Evolutionary conservation across 2,797 vertebrate genomes (phyloP), one percentile per base, ranked within the genome.

Genomic region (Gymnodraco acuticeps): DNA sequence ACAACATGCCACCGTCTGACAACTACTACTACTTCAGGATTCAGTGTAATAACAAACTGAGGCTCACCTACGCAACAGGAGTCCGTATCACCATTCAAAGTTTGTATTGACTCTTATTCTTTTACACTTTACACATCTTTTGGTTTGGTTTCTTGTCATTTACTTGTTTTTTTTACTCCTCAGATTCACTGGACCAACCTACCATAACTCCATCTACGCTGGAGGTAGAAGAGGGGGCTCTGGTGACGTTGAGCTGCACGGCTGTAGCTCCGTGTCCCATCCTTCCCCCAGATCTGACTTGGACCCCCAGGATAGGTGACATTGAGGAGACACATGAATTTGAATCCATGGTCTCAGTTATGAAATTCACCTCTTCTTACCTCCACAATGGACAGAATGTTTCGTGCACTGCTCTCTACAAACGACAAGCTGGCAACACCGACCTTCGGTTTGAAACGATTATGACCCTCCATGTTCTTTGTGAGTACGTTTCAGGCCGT

Each of bases 1-100:
- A 75, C 65, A 81, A 90, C 78, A n/a, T 93, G 54, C 72, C 81
- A 0, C 4, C 60, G 0, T 68, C 83, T 3, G 80, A 86, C 45
- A 46, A 23, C 23, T 3, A 45, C 61, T 93, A 90, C 47, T 87
- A 81, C 75, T 92, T 94, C 81, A 89, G 92, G 68, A 77, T 93
- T 69, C 67, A 94, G 27, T 93, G 91, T 66, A 67, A 85, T 63
- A 87, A 84, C 42, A 0, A 0, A 0, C 80, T 90, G 12, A 93
- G 89, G 73, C 87, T 47, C 73, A 89, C 65, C 83, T 92, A 86
- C 46, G 3, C 0, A 14, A 15, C 9, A 0, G 47, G 41, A 14
- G 90, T 93, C 43, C 3, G 8, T 0, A 75, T 94, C 42, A 55
- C 38, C 1, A 20, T 65, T 41, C 72, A 80, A 81, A 87, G 93